Percentiles rank a stretch among this genome's conserved stretches.
Evolutionary conservation across 2,888 invertebrate species (phyloP).

Genomic region (Gnatocerus cornutus): DNA sequence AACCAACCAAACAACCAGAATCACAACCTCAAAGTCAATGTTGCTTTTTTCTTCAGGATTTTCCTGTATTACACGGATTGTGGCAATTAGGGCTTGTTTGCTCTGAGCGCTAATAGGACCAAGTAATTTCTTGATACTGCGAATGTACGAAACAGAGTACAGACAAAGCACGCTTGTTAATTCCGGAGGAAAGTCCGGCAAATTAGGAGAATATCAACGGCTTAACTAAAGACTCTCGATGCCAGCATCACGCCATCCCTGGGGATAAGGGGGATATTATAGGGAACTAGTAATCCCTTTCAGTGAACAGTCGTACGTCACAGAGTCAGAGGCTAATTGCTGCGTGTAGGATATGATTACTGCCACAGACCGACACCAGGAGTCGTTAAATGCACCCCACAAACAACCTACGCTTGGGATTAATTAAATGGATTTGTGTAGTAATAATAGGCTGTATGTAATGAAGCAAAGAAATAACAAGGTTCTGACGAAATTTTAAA

Average conservation of each 20-base stretch:
- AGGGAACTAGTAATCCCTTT: constrained; percentile 62
- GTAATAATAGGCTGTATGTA: constrained; percentile 4
- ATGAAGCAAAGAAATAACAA: not conserved
- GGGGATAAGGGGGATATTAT: constrained; percentile 61
- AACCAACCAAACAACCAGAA: not conserved
- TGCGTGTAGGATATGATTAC: constrained; percentile 59
- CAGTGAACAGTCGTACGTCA: constrained; percentile 62
- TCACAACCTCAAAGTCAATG: too few relatives aligned
- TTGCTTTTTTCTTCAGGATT: not conserved
- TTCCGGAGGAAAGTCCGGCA: constrained; percentile 65
- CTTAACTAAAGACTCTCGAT: constrained; percentile 64
- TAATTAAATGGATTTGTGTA: constrained; percentile 34
- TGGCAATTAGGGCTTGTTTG: constrained; percentile 38
- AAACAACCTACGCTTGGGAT: constrained; percentile 30
- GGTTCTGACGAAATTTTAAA: too few relatives aligned
- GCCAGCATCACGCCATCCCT: constrained; percentile 59
- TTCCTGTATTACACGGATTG: constrained; percentile 5
- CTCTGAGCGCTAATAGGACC: constrained; percentile 18
- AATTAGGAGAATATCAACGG: constrained; percentile 68
- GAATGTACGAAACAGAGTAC: constrained; percentile 15
- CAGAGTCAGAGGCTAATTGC: constrained; percentile 64
- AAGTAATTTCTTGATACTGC: constrained; percentile 39
- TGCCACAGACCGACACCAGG: constrained; percentile 41
- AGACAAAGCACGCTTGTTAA: constrained; percentile 55
- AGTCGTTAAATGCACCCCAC: constrained; percentile 34